A percentile compares a stretch with the other conserved stretches of the same genome.
Evolutionary conservation across 2,797 vertebrate genomes (phyloP).

Genomic region (Myotis vivesi): DNA sequence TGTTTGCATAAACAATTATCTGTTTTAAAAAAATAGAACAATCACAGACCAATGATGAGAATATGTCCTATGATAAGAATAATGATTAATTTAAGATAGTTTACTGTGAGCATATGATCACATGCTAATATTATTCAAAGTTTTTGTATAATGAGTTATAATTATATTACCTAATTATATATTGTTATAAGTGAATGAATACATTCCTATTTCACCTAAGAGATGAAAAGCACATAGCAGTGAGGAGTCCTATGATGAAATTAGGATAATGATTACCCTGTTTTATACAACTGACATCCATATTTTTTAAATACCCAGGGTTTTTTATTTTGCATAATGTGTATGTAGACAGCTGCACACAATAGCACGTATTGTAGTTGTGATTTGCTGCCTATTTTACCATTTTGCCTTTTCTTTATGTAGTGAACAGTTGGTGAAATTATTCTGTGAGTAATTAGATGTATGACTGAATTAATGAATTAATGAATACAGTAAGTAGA

Average conservation of each 20-base stretch:
- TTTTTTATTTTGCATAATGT: not conserved
- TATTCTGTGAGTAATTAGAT: not conserved
- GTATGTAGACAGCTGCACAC: not conserved
- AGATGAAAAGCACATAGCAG: not conserved
- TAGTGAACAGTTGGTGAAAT: not conserved
- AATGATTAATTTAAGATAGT: not conserved
- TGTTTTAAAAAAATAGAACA: not conserved
- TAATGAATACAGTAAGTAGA: not conserved
- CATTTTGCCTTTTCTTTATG: not conserved
- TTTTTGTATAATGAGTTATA: not conserved
- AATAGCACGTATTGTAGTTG: not conserved
- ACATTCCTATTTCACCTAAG: not conserved
- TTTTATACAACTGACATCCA: not conserved
- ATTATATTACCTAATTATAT: conserved; percentile 3
- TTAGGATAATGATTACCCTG: not conserved
- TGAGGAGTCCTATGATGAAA: not conserved
- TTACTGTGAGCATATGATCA: not conserved
- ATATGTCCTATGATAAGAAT: not conserved
- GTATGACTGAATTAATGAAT: not conserved
- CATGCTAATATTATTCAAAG: not conserved
- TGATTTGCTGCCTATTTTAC: not conserved
- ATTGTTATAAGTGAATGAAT: not conserved
- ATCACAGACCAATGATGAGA: not conserved
- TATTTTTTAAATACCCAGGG: not conserved
- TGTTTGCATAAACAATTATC: not conserved